These are phyloP conservation scores for Drosophila rellima DNA, from an alignment of 2,888 invertebrate genomes.

Conservation along the genomic window DNA sequence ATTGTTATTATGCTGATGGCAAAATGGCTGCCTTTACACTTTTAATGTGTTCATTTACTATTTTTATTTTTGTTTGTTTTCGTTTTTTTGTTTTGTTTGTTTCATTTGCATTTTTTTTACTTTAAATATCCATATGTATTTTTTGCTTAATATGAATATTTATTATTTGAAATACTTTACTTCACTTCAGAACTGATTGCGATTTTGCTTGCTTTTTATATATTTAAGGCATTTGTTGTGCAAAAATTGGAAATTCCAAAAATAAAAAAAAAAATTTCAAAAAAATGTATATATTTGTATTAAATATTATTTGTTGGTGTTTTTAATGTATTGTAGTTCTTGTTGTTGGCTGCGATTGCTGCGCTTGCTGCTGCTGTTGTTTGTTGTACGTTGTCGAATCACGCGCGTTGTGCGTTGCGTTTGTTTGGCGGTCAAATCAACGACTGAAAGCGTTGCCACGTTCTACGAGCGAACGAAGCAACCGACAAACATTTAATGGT, in stretches of 20 bases:
- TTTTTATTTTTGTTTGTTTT: background rate
- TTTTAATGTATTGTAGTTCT: conserved; percentile 36
- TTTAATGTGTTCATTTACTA: conserved; percentile 2
- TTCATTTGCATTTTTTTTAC: conserved; percentile 10
- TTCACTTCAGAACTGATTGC: conserved; percentile 25
- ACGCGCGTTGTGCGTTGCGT: conserved; percentile 81
- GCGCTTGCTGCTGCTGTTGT: conserved; percentile 44
- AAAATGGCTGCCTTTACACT: background rate
- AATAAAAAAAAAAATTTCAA: conserved; percentile 26
- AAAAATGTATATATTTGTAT: conserved; percentile 31
- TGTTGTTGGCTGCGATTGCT: conserved; percentile 43
- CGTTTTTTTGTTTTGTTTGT: background rate
- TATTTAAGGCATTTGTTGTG: conserved; percentile 49
- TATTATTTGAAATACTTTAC: conserved; percentile 13
- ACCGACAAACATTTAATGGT: conserved; percentile 50
- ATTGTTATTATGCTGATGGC: conserved; percentile 13
- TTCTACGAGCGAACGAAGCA: conserved; percentile 43
- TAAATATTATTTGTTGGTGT: conserved; percentile 39
- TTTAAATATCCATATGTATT: background rate
- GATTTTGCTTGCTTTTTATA: background rate
- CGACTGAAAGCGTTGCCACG: conserved; percentile 80
- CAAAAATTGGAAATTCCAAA: conserved; percentile 30
- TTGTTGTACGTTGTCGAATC: conserved; percentile 39
- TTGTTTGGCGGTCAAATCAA: conserved; percentile 83
- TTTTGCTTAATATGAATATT: conserved; percentile 3